These are phyloP conservation scores for Micromesistius poutassou DNA, from an alignment of 2,797 vertebrate species.

Conservation along the genomic window DNA sequence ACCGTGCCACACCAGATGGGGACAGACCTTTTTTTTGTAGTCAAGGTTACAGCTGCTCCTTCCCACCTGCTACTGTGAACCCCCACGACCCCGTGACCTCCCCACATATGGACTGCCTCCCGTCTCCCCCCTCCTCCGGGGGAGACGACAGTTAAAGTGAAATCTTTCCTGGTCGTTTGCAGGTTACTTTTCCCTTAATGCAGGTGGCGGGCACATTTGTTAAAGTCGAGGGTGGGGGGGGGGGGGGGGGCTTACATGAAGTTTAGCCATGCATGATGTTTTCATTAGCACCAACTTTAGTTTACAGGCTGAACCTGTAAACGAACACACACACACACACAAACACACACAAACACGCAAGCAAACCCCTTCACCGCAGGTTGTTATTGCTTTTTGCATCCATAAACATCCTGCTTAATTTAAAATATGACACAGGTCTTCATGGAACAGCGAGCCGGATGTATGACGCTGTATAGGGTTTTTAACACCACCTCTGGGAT, in stretches of 20 bases:
- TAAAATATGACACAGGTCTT: not conserved
- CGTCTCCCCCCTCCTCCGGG: constrained; percentile 39
- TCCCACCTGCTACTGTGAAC: constrained; percentile 53
- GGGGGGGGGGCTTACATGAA: constrained; percentile 42
- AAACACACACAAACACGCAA: not conserved
- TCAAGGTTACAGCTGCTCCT: constrained; percentile 68
- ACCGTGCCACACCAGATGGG: constrained; percentile 33
- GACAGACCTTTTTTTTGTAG: constrained; percentile 7
- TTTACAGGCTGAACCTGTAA: constrained; percentile 25
- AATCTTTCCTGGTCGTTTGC: constrained; percentile 47
- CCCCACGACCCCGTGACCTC: not conserved
- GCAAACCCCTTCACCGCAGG: not conserved
- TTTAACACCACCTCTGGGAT: no score
- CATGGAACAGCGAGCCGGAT: not conserved
- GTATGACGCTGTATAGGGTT: not conserved
- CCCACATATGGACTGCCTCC: constrained; percentile 52
- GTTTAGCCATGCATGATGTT: constrained; percentile 43
- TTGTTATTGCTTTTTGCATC: not conserved
- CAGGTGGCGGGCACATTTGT: constrained; percentile 71
- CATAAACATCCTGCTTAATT: not conserved
- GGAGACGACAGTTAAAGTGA: constrained; percentile 51
- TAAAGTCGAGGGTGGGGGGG: constrained; percentile 25
- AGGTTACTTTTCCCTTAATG: constrained; percentile 43
- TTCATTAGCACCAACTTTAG: constrained; percentile 40
- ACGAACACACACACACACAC: constrained; percentile 8